Evolutionary conservation across 2,797 vertebrate genomes (phyloP).

Genomic region (Enteromius trimaculatus): DNA sequence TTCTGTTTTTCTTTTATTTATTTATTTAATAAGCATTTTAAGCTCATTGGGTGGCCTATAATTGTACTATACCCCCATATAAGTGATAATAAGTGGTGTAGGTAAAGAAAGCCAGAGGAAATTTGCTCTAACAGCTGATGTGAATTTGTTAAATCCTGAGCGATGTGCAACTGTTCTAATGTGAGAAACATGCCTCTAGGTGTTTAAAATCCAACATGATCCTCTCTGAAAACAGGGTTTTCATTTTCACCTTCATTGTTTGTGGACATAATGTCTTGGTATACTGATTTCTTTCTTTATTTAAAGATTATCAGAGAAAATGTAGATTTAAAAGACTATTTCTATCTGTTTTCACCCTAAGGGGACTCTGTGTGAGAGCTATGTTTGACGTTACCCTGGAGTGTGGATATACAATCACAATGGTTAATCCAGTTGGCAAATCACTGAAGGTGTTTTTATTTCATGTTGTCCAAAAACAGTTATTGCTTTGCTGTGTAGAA

Average conservation of each 20-base stretch:
- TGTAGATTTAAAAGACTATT: not conserved
- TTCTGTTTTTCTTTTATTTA: not conserved
- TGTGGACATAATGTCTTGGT: not conserved
- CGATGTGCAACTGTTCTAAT: not conserved
- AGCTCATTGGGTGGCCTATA: not conserved
- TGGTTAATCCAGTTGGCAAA: not conserved
- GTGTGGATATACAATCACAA: not conserved
- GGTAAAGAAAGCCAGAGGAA: not conserved
- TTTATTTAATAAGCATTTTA: not conserved
- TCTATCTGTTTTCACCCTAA: not conserved
- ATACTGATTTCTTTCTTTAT: not conserved
- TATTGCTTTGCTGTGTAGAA: not conserved
- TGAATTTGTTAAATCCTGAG: not conserved
- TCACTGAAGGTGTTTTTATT: not conserved
- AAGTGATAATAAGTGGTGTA: not conserved
- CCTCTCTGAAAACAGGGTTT: not conserved
- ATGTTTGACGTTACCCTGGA: not conserved
- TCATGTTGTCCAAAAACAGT: not conserved
- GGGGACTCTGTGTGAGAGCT: not conserved
- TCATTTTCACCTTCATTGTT: constrained; percentile 8
- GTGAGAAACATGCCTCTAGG: not conserved
- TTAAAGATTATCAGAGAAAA: not conserved
- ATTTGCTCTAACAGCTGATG: not conserved
- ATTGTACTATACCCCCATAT: not conserved
- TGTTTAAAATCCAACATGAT: constrained; percentile 14